These are phyloP conservation scores for Origma solitaria DNA, from an alignment of 2,113 vertebrate species.

Conservation along the genomic window DNA sequence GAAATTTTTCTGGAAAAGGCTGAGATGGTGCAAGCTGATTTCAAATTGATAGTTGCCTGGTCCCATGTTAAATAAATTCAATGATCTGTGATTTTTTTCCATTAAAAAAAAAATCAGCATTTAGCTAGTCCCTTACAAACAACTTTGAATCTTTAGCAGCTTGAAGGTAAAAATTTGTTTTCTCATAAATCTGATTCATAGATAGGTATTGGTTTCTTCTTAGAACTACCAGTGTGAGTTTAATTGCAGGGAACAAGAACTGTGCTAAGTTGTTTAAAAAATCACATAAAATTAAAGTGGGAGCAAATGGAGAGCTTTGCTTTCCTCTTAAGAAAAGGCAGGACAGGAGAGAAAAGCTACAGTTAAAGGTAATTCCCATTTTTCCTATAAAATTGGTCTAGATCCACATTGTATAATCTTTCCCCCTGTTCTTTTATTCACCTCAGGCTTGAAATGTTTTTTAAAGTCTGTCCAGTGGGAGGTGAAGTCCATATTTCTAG, in stretches of 20 bases:
- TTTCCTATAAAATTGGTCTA: not conserved
- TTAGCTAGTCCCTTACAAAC: not conserved
- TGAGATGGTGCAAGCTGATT: not conserved
- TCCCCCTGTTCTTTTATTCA: not conserved
- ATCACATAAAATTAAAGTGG: not conserved
- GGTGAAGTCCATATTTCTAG: not conserved
- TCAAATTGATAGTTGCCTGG: not conserved
- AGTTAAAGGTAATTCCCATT: not conserved
- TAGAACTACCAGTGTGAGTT: not conserved
- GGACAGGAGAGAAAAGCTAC: not conserved
- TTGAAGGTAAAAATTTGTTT: not conserved
- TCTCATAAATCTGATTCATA: not conserved
- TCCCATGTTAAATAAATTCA: not conserved
- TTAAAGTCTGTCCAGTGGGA: not conserved
- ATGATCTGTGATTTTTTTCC: not conserved
- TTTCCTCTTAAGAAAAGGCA: not conserved
- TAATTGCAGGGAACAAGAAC: not conserved
- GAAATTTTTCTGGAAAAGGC: not conserved
- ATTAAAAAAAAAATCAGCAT: not conserved
- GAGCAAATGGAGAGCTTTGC: not conserved
- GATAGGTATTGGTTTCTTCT: not conserved
- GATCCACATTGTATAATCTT: not conserved
- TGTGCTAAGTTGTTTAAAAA: not conserved
- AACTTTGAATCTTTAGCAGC: not conserved
- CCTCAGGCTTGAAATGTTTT: not conserved